Base-by-base conservation (phyloP, 1,140 invertebrate species). In the Papilio helenus region DNA sequence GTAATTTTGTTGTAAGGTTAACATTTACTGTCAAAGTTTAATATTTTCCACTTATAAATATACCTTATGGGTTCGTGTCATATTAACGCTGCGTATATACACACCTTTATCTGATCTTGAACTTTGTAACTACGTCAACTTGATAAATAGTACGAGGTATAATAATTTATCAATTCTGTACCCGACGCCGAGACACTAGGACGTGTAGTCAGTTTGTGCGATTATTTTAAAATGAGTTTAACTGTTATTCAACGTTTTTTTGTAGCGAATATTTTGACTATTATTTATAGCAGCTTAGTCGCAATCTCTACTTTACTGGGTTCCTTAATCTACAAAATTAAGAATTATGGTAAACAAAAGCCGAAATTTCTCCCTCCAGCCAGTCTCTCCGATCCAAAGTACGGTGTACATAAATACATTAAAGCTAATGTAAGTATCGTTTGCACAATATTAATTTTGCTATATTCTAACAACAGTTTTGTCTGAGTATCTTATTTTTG, bases 391-490 rank as follows among this genome's bases (percentile, higher is more conserved):
- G 80, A 81, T 49, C 77, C 72, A 16, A 79, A 79, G 74, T 76
- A 79, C 23, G 80, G 80, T 42, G 72, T 68, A 20, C 80, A 81
- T 68, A 81, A 81, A 79, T 81, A 81, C 44, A 46, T 81, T 14
- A 81, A 81, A 18, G 78, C 80, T 26, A 81, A 81, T 72, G 80
- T 81, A 76, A 81, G 80, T 81, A 76, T 29, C 2, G 29, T 18
- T 29, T 77, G 49, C 23, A 20, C 18, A 55, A 20, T 55, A 55
- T 20, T 55, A 20, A n/a, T 51, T n/a, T 20, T 55, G 5, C 1
- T 4, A 20, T 55, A 20, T 55, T 20, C 51, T 55, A 20, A 55
- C 1, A 55, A 20, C 51, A 20, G 5, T 16, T 16, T 46, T 46
- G 44, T 8, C 51, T n/a, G 8, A 55, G 8, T 20, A 20, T 55